phyloP scores from a whole-genome alignment of 1,140 invertebrate species.

The Euura lappo region DNA sequence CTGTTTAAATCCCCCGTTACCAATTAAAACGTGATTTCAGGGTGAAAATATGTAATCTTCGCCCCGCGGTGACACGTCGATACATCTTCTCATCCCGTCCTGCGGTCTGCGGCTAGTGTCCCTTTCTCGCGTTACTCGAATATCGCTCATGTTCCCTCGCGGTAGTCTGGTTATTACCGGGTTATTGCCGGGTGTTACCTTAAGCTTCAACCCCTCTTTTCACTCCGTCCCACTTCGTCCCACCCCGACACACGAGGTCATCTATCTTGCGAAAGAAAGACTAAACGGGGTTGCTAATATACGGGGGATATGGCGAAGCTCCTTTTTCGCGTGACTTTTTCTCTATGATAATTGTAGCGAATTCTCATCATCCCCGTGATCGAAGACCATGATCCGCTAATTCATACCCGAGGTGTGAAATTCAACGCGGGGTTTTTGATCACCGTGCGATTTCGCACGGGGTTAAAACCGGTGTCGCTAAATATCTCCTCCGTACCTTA shows the following conservation, averaged over 20 bases:
- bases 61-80: not conserved
- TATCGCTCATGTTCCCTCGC: not conserved
- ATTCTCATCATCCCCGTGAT: not conserved
- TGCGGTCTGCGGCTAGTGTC: not conserved
- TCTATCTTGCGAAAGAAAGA: slow-evolving; percentile 5
- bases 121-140: not conserved
- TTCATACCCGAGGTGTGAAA: not conserved
- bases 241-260: not conserved
- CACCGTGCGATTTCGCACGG: not conserved
- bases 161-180: slow-evolving; percentile 5
- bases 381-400: no score
- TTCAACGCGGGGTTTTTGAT: not conserved
- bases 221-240: not conserved
- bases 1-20: no score
- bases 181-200: slow-evolving; percentile 1
- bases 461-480: not conserved
- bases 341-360: not conserved
- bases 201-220: not conserved
- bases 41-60: no score
- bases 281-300: not conserved
- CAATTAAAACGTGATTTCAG: no score
- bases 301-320: not conserved
- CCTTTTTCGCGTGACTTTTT: not conserved
- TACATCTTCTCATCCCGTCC: not conserved
- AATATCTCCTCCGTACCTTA: not conserved